phyloP scores from a whole-genome alignment of 2,888 invertebrate species.

The Pterobdella sp. region DNA sequence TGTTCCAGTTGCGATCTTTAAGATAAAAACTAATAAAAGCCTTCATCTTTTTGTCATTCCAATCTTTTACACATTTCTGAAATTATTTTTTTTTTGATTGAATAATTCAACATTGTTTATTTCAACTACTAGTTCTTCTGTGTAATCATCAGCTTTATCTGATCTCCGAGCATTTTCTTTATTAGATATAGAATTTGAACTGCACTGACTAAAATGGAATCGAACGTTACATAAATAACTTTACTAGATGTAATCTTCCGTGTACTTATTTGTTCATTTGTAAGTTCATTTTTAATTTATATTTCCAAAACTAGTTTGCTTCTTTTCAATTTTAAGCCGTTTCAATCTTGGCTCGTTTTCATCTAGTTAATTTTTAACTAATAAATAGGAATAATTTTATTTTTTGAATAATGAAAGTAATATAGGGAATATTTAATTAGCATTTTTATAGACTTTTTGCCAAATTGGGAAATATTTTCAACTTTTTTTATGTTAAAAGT shows the following conservation, averaged over 20 bases:
- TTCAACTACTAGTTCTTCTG: background rate
- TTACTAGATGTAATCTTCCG: background rate
- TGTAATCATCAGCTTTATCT: background rate
- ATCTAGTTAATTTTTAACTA: too few relatives aligned
- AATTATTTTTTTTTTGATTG: too few relatives aligned
- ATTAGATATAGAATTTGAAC: background rate
- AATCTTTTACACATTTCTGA: background rate
- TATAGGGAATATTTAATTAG: too few relatives aligned
- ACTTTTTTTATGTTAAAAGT: too few relatives aligned
- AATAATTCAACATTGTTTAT: background rate
- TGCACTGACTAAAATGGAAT: background rate
- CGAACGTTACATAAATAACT: background rate
- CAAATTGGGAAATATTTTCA: too few relatives aligned
- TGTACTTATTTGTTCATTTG: background rate
- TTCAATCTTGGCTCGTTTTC: too few relatives aligned
- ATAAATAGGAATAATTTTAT: too few relatives aligned
- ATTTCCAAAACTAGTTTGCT: too few relatives aligned
- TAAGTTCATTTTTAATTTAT: slow-evolving; percentile 9
- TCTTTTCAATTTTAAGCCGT: too few relatives aligned
- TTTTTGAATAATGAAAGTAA: too few relatives aligned
- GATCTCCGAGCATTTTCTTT: too few relatives aligned
- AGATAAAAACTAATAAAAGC: background rate
- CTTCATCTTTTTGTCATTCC: background rate
- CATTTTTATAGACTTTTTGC: too few relatives aligned
- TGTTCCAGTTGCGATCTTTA: background rate